phyloP scores from a whole-genome alignment of 2,888 invertebrate species.

The Heliconius erato region DNA sequence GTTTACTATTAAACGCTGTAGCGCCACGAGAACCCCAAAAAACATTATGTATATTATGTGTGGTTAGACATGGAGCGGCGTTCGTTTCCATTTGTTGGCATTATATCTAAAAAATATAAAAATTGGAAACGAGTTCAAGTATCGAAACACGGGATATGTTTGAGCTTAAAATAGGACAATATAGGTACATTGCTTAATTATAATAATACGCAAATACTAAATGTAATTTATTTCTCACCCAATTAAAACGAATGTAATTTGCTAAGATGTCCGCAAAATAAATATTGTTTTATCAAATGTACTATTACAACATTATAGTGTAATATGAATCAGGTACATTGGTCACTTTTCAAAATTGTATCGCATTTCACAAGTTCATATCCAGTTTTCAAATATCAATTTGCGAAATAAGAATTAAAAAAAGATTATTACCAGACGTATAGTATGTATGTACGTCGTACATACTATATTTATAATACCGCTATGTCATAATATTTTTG shows the following conservation, averaged over 20 bases:
- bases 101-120: not conserved
- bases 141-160: not conserved
- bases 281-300: constrained; percentile 28
- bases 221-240: not conserved
- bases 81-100: no score
- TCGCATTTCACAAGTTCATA: constrained; percentile 44
- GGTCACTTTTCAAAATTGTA: constrained; percentile 32
- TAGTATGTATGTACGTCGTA: not conserved
- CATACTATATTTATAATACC: constrained; percentile 17
- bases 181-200: not conserved
- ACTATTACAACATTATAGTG: constrained; percentile 35
- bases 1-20: not conserved
- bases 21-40: no score
- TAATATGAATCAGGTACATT: constrained; percentile 34
- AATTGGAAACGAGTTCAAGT: not conserved
- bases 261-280: constrained; percentile 5
- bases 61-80: no score
- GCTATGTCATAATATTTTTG: constrained; percentile 32
- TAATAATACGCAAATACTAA: not conserved
- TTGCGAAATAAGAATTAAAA: constrained; percentile 40
- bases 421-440: constrained; percentile 31
- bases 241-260: not conserved
- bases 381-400: constrained; percentile 40
- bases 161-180: not conserved
- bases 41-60: no score